Evolutionary conservation across 2,888 invertebrate species (phyloP).

Genomic region (Chymomyza procnemis): DNA sequence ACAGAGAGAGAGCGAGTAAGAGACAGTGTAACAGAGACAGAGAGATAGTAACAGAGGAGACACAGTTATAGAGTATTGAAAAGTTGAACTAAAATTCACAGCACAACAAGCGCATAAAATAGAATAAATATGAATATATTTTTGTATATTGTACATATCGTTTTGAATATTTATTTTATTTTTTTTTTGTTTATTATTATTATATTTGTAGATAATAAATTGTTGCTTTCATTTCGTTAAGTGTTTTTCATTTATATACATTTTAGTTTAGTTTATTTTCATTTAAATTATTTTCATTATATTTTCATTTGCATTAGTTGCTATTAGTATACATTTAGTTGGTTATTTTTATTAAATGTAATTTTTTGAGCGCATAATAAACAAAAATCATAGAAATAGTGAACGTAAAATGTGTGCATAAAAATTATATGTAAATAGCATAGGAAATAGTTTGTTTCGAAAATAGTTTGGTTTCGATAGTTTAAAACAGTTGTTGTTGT

Average conservation of each 20-base stretch:
- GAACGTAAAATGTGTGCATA: not conserved
- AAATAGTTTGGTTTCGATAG: not conserved
- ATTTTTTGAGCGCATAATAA: conserved; percentile 14
- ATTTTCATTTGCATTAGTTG: conserved; percentile 30
- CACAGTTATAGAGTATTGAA: conserved; percentile 22
- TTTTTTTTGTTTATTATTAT: conserved; percentile 8
- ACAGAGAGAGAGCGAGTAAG: conserved; percentile 10
- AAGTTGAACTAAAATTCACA: conserved; percentile 52
- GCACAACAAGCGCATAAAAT: conserved; percentile 66
- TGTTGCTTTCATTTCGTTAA: conserved; percentile 11
- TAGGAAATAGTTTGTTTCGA: not conserved
- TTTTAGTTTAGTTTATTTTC: conserved; percentile 4
- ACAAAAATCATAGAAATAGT: conserved; percentile 37
- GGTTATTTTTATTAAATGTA: not conserved
- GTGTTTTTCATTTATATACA: not conserved
- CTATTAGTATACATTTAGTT: conserved; percentile 32
- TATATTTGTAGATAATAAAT: conserved; percentile 13
- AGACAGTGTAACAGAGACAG: too few species aligned
- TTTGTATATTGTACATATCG: conserved; percentile 1
- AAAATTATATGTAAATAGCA: not conserved
- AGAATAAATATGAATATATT: conserved; percentile 35
- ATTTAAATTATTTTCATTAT: conserved; percentile 27
- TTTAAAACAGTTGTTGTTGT: too few species aligned
- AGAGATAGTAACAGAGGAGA: not conserved
- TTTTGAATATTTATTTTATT: conserved; percentile 10